Evolutionary conservation across 2,113 vertebrate genomes (phyloP), one percentile per base, ranked within the genome.

Genomic region (Dasyornis broadbenti): DNA sequence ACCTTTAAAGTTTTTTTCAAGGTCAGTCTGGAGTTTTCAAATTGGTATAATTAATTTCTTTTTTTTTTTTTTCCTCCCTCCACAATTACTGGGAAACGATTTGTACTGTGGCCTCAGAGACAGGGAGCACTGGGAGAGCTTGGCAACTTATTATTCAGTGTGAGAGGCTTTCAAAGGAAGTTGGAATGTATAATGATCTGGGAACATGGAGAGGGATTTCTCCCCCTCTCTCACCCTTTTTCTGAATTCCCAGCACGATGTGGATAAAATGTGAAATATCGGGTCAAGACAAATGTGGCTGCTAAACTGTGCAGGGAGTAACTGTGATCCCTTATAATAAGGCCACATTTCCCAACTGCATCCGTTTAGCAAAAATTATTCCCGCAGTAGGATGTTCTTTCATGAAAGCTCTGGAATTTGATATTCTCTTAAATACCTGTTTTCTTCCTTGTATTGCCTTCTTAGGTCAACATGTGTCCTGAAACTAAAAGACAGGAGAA

Each of bases 161-260:
- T 60, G 93, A 88, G 50, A 87, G 73, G 39, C 63, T 94, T 93
- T 70, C 78, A 93, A 70, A 94, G 54, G 88, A 92, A 80, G 39
- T 73, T 82, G 86, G 90, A 96, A 95, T 90, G 35, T 59, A 66
- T 90, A 83, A 95, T 94, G 94, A 97, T 65, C 77, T 79, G 59
- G 65, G 79, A 88, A 47, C 35, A 54, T 5, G 42, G 54, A 57
- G 61, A 82, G 75, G 94, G 94, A 91, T 83, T 92, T 85, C 70
- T 92, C 23, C 47, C 33, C 24, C 37, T 59, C 49, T 76, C 73
- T 61, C 83, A 40, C 49, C 63, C 28, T 65, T 83, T 35, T 30
- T 88, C 66, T 77, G 50, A 95, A 95, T 86, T 95, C 85, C 79
- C 87, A 85, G 33, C 66, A 52, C 19, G 10, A 13, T 31, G 71